These are phyloP conservation scores for Aurelia aurita DNA, from an alignment of 30 jellyfish, hydroid and myxozoan species.

Conservation along the genomic window DNA sequence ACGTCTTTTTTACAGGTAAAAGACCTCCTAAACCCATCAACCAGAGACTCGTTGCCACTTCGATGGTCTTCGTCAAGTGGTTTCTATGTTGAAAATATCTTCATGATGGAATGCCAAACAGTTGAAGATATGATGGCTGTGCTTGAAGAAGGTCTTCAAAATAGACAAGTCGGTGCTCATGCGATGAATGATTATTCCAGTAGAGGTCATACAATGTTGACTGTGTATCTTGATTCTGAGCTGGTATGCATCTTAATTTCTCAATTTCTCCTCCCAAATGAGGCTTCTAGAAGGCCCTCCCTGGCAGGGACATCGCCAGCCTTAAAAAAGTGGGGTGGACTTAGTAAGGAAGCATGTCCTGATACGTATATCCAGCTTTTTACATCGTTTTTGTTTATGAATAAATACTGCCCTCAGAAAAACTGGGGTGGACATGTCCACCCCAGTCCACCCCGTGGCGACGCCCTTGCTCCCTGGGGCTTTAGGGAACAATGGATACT, in stretches of 20 bases:
- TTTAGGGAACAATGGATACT: no score
- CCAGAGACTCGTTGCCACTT: conserved; percentile 87
- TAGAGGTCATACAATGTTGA: conserved; percentile 95
- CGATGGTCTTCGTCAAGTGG: conserved; percentile 95
- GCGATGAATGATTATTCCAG: conserved; percentile 97
- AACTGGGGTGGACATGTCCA: no score
- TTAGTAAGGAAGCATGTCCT: no score
- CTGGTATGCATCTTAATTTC: conserved; percentile 15
- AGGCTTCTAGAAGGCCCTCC: no score
- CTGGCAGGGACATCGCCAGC: no score
- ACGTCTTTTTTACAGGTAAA: conserved; percentile 67
- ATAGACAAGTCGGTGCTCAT: conserved; percentile 94
- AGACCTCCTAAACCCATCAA: conserved; percentile 94
- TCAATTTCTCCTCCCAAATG: no score
- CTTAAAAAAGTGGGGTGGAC: no score
- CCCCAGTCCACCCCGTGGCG: no score
- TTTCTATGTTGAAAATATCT: conserved; percentile 90
- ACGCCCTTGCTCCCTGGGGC: no score
- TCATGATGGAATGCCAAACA: conserved; percentile 84
- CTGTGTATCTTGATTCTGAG: conserved; percentile 85
- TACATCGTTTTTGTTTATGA: no score
- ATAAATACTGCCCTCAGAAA: no score
- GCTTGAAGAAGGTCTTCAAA: conserved; percentile 81
- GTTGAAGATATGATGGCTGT: conserved; percentile 83
- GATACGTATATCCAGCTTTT: no score